Base-by-base conservation (phyloP, 2,888 invertebrate genomes). In the Pachliopta kotzebuea region DNA sequence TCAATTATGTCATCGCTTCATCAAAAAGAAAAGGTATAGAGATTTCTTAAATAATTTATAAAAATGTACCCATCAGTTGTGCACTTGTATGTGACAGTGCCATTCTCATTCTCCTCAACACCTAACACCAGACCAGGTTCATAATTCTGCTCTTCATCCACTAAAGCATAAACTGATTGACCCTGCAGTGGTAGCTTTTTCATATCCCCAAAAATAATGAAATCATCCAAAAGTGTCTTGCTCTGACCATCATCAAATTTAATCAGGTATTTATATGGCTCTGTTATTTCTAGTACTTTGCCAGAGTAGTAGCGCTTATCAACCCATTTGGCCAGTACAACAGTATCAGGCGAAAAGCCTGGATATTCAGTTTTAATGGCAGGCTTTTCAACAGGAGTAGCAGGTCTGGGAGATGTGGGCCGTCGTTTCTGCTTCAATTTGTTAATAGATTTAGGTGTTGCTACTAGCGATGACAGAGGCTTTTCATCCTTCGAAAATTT, bases 231-330 rank as follows among this genome's bases (percentile, higher is more conserved):
- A 53, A 94, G 78, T 1, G 90, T 83, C 74, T 94, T 94, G 21
- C 83, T 90, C 56, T 93, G 93, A 0, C 94, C 94, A 73, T 95
- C 95, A 61, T 94, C 94, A 70, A 95, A 95, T 77, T 93, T 82
- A 45, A 95, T 93, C 69, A 93, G 83, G 79, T 93, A 94, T 73
- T 94, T 94, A 29, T 92, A 92, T 0, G 88, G 91, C 59, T 93
- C 92, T 0, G 92, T 90, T 57, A 93, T 93, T 70, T 92, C 93
- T 14, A 88, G 78, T 0, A 95, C 93, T 76, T 84, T 92, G 0
- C 94, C 95, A 0, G 94, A 94, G 71, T 95, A 95, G 71, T 94
- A 95, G 67, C 93, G 92, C 72, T 93, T 94, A 74, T 95, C 94
- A 0, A 93, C 93, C 95, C 95, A 95, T 77, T 94, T 94, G 0